phyloP scores from a whole-genome alignment of 2,113 vertebrate species.

The Strix aluco region DNA sequence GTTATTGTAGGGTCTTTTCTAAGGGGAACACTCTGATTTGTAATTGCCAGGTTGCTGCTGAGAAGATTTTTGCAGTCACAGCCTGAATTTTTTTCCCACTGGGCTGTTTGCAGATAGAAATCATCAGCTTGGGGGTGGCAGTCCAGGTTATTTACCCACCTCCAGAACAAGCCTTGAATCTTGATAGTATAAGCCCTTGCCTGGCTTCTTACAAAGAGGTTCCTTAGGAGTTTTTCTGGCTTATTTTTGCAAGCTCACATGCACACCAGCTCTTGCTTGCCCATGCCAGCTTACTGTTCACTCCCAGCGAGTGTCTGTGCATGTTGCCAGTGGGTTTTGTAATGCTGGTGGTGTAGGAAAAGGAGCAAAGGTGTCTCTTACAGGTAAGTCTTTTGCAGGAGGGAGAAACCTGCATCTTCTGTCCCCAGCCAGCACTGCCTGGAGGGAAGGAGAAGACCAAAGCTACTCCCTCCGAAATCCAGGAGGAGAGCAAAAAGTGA shows the following conservation, averaged over 20 bases:
- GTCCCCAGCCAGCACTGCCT: neutral
- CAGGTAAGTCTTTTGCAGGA: neutral
- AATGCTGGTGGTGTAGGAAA: neutral
- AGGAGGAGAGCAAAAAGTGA: neutral
- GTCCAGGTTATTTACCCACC: neutral
- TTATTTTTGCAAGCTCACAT: neutral
- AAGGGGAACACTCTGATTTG: neutral
- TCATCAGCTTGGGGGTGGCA: neutral
- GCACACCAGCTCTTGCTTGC: too few relatives aligned
- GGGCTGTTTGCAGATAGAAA: neutral
- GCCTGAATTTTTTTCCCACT: neutral
- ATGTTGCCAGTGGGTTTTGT: fast-evolving
- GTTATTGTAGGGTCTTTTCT: neutral
- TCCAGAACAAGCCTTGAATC: neutral
- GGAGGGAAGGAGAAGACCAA: neutral
- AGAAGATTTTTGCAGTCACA: neutral
- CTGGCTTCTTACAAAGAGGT: neutral
- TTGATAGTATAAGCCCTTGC: fast-evolving
- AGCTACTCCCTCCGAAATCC: neutral
- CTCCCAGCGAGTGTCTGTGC: fast-evolving
- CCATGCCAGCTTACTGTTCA: neutral
- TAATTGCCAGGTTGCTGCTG: neutral
- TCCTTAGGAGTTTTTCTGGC: neutral
- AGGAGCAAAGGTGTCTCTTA: neutral
- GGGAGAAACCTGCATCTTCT: neutral